Evolutionary conservation across 1,140 invertebrate genomes (phyloP).

Genomic region (Dreissena rostriformis): DNA sequence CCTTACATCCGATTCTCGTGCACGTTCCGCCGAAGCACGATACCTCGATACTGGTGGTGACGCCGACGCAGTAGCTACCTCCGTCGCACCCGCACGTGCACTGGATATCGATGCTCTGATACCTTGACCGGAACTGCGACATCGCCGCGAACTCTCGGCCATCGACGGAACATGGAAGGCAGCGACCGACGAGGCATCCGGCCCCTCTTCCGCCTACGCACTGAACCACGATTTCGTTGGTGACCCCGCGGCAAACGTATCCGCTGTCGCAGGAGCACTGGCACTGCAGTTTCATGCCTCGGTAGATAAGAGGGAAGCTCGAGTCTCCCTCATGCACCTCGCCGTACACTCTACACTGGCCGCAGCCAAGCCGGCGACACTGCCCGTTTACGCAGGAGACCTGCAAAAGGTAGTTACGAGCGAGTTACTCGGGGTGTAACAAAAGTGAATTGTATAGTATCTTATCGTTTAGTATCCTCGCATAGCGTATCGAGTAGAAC

Average conservation of each 20-base stretch:
- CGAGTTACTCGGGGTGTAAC: no score
- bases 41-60: conserved; percentile 41
- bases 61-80: conserved; percentile 36
- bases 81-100: conserved; percentile 53
- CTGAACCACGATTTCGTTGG: neutral
- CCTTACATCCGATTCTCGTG: conserved; percentile 37
- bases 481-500: no score
- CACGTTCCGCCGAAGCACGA: conserved; percentile 25
- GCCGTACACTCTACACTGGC: conserved; percentile 29
- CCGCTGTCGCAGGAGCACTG: conserved; percentile 41
- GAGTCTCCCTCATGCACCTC: conserved; percentile 27
- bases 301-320: conserved; percentile 20
- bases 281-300: conserved; percentile 33
- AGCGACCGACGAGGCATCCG: conserved; percentile 32
- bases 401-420: neutral
- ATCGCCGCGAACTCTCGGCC: conserved; percentile 16
- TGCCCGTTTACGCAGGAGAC: conserved; percentile 27
- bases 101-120: conserved; percentile 46
- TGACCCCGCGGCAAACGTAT: conserved; percentile 27
- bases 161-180: conserved; percentile 22
- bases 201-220: conserved; percentile 31
- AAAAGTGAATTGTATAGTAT: no score
- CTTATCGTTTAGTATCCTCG: no score
- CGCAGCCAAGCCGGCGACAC: conserved; percentile 30
- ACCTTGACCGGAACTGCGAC: conserved; percentile 30